Percentiles rank a stretch among this genome's conserved stretches.
Conservation (phyloP, 2,113 vertebrate genomes). For the Polyodon spathula region DNA sequence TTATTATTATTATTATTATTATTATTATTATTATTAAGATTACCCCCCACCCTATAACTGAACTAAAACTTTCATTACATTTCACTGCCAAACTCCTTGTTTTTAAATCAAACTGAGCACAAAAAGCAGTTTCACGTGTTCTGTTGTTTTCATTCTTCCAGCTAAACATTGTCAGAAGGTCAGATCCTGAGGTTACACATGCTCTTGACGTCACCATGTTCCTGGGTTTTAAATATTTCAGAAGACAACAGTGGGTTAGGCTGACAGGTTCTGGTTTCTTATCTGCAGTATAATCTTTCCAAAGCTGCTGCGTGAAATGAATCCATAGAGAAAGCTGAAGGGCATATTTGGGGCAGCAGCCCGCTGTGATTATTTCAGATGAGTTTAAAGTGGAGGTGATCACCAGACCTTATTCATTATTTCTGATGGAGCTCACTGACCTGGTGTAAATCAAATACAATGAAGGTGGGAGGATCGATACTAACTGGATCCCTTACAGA, state of each 20-base stretch:
- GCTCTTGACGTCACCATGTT: constrained; percentile 18
- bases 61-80: no score
- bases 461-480: no score
- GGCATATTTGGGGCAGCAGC: background rate
- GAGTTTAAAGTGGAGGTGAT: constrained; percentile 18
- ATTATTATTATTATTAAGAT: no score
- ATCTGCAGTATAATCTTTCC: constrained; percentile 11
- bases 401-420: constrained; percentile 11
- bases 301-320: constrained; percentile 16
- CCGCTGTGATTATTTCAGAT: constrained; percentile 9
- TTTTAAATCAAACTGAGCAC: no score
- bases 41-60: no score
- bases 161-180: background rate
- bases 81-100: no score
- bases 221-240: constrained; percentile 54
- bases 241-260: constrained; percentile 15
- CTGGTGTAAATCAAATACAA: background rate
- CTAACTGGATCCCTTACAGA: no score
- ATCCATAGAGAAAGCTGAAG: constrained; percentile 13
- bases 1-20: no score
- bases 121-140: no score
- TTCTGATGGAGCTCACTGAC: background rate
- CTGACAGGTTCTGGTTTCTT: constrained; percentile 23
- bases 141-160: no score
- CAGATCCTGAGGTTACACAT: constrained; percentile 22